These are phyloP conservation scores for Rhipidura dahli DNA, from an alignment of 2,113 vertebrate genomes.

Conservation along the genomic window DNA sequence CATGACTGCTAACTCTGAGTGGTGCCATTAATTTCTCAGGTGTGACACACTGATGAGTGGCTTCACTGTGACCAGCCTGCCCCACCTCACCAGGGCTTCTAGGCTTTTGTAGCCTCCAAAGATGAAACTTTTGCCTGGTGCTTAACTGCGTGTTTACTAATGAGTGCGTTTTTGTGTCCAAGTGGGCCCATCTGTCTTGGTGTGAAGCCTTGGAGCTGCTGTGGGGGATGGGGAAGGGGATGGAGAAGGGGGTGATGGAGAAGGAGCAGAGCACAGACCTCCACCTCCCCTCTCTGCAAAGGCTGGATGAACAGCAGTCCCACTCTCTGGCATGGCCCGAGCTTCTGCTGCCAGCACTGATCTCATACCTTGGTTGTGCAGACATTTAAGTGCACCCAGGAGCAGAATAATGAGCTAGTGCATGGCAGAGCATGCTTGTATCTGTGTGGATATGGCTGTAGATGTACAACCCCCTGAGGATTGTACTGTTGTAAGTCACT, in stretches of 20 bases:
- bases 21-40: not conserved
- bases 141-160: not conserved
- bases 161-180: not conserved
- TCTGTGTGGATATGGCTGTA: not conserved
- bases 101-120: not conserved
- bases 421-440: not conserved
- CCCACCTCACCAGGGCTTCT: not conserved
- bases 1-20: not conserved
- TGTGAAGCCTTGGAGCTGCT: fast-evolving
- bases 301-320: not conserved
- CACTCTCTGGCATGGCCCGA: not conserved
- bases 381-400: not conserved
- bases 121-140: not conserved
- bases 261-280: not conserved
- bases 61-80: not conserved
- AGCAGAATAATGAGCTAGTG: not conserved
- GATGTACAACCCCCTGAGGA: not conserved
- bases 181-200: not conserved
- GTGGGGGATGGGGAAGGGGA: not conserved
- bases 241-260: not conserved
- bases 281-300: not conserved
- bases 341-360: not conserved
- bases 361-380: not conserved
- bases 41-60: not conserved
- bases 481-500: not conserved